Base-by-base conservation (phyloP, 2,888 invertebrate species). In the Epinotia nisella region DNA sequence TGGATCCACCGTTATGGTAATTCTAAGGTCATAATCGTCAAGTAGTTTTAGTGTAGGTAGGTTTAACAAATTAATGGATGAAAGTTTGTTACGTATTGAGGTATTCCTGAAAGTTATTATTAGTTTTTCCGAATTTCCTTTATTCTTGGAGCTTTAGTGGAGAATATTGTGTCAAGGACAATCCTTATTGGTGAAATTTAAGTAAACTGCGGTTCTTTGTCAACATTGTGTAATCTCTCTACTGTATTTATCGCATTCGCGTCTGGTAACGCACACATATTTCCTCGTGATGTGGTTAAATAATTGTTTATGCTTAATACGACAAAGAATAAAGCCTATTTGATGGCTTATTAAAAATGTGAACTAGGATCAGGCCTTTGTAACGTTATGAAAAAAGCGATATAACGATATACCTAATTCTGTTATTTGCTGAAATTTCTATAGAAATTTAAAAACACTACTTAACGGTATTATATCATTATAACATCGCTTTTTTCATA, bases 11-110 rank as follows among this genome's bases (percentile, higher is more conserved):
- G 24, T 64, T 41, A 53, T 61, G 58, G 62, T 58, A 67, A 41
- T 64, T 65, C 19, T 71, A 66, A 58, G 55, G 45, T 71, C 39
- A 51, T 62, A 61, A 58, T 62, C 56, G 35, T 74, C 59, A 66
- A 49, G 53, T 74, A 66, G 56, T 71, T 61, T 66, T 66, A 69
- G 69, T 64, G 67, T 73, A 73, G 73, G 73, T 73, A 73, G 73
- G 73, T 41, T 64, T 69, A 73, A 73, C 73, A 69, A 73, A 73
- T 73, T 64, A 73, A 64, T 73, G 39, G 29, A 69, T 69, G 49
- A 66, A 55, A 51, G 60, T 69, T 69, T 69, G 56, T 70, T 74
- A 60, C 10, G 17, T 67, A 68, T 19, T 71, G n/a, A 55, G 61
- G 55, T 67, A 68, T 68, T 72, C 56, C 11, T 62, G 55, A 49